A percentile compares a stretch with the other conserved stretches of the same genome.
These are phyloP conservation scores for Mantis religiosa DNA, from an alignment of 2,888 invertebrate species.

Conservation along the genomic window DNA sequence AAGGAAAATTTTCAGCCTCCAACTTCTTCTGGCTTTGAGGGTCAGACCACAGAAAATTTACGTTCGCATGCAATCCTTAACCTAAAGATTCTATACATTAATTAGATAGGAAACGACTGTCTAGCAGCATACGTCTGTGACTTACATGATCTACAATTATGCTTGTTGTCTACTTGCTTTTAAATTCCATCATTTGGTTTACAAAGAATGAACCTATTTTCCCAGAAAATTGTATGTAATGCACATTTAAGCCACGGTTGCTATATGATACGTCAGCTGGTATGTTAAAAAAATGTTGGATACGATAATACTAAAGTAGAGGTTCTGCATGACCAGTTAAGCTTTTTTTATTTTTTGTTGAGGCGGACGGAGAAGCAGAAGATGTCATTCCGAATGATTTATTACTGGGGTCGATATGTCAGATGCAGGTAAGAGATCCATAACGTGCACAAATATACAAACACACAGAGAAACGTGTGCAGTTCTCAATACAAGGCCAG, in stretches of 20 bases:
- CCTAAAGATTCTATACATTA: no score
- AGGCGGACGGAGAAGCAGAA: neutral
- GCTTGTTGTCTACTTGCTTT: no score
- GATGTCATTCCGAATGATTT: slow-evolving; percentile 4
- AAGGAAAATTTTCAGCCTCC: no score
- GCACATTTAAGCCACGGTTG: neutral
- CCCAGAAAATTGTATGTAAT: neutral
- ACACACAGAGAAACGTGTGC: neutral
- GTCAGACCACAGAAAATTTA: no score
- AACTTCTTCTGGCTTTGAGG: no score
- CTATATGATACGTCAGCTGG: neutral
- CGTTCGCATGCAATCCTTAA: no score
- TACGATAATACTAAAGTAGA: neutral
- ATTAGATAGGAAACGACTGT: no score
- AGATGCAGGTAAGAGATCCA: neutral
- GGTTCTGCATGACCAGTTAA: neutral
- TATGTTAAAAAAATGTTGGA: neutral
- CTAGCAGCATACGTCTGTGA: no score
- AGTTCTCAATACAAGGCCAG: neutral
- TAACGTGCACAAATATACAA: neutral
- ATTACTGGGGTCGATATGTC: neutral
- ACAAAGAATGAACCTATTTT: no score
- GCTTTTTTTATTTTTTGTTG: neutral
- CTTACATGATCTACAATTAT: no score
- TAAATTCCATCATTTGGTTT: no score